Evolutionary conservation across 2,797 vertebrate genomes (phyloP), one percentile per base, ranked within the genome.

Genomic region (Okamejei kenojei): DNA sequence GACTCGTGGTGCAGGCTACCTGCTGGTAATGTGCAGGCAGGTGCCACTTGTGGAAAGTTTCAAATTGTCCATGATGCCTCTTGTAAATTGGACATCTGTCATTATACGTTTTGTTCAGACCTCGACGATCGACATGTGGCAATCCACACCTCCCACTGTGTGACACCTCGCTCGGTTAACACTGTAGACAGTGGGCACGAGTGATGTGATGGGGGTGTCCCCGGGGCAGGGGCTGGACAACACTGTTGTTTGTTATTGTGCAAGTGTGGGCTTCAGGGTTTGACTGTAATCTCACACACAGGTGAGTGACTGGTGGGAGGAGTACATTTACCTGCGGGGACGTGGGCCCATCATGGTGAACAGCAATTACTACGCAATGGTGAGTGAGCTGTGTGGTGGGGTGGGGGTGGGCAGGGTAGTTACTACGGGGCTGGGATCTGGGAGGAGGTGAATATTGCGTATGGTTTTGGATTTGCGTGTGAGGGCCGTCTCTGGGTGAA

Each of bases 251-350:
- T 32, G 7, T 65, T 0, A 9, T 19, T 73, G 9, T 26, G 10
- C 71, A 19, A 23, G 65, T 23, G 7, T 65, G 80, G 45, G 26
- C 1, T 23, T 17, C 35, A 6, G 7, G 65, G 15, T 68, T 35
- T 90, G 86, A 71, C 23, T 38, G 3, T 73, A 19, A 17, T 90
- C 35, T 45, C 0, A 65, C 61, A n/a, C 17, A 1, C 94, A 99
- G 98, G 98, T 99, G 93, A 99, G 98, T 58, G 98, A 99, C 95
- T 99, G 98, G 98, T 99, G 98, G 98, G 98, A 99, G 95, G 97
- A 99, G 88, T 99, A 97, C 93, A 95, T 99, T 94, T 99, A 99
- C 95, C 96, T 99, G 38, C 96, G 97, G 1, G 95, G 98, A 93
- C 96, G 98, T 58, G 95, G 95, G 93, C 98, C 98, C 0, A 95